Percentiles rank a stretch among this genome's conserved stretches.
These are phyloP conservation scores for Sapayoa aenigma DNA, from an alignment of 2,113 vertebrate species.

Conservation along the genomic window DNA sequence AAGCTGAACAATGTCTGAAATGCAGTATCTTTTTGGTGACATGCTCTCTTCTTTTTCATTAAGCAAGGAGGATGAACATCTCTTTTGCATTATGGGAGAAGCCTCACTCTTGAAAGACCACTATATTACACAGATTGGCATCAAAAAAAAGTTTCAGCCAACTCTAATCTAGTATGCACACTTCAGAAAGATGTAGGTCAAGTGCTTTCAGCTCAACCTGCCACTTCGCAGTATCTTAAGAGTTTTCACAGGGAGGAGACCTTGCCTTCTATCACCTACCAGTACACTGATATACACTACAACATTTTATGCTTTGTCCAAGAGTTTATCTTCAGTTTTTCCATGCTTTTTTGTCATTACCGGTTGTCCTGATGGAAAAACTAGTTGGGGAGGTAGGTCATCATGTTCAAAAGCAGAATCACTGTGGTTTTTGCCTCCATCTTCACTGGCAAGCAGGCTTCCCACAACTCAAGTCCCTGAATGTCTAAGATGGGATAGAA, in stretches of 20 bases:
- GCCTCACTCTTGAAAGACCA: conserved; percentile 75
- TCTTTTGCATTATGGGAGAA: neutral
- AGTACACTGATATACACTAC: neutral
- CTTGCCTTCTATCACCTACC: neutral
- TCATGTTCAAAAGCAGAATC: neutral
- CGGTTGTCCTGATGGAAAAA: neutral
- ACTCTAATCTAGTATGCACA: conserved; percentile 78
- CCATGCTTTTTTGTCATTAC: neutral
- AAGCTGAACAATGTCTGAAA: neutral
- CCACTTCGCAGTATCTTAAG: conserved; percentile 61
- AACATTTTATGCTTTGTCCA: neutral
- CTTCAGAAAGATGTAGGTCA: conserved; percentile 77
- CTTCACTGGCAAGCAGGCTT: neutral
- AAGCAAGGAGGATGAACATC: neutral
- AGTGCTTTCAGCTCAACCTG: conserved; percentile 75
- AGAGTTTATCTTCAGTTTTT: neutral
- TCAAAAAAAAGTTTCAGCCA: conserved; percentile 75
- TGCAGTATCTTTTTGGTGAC: neutral
- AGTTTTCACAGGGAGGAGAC: neutral
- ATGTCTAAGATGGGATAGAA: neutral
- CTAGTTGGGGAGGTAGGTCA: neutral
- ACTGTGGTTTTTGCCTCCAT: neutral
- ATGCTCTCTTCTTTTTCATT: neutral
- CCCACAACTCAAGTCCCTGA: too few species aligned
- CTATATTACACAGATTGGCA: conserved; percentile 76